These are phyloP conservation scores for Egretta garzetta DNA, from an alignment of 2,113 vertebrate genomes.

Conservation along the genomic window DNA sequence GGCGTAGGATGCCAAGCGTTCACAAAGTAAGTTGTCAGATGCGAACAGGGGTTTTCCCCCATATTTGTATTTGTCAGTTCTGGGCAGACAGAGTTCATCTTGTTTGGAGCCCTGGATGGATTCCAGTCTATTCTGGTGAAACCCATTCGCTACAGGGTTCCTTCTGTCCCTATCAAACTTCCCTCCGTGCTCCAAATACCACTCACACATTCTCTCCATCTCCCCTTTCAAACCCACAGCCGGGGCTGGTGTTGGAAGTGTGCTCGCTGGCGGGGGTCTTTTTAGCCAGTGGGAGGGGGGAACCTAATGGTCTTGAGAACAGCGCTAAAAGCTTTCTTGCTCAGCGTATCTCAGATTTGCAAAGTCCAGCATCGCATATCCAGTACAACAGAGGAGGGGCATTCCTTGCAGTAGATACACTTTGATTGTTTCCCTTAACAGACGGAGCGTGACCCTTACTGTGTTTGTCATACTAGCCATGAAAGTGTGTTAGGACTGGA, in stretches of 20 bases:
- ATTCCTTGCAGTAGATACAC: accelerated
- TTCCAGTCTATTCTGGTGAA: not conserved
- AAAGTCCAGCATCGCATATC: accelerated
- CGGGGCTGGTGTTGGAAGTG: not conserved
- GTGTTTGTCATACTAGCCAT: not conserved
- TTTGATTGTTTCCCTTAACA: not conserved
- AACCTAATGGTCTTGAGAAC: not conserved
- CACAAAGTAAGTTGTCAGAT: not conserved
- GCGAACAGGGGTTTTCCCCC: not conserved
- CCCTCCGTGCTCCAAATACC: not conserved
- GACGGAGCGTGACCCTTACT: not conserved
- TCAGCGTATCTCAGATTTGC: not conserved
- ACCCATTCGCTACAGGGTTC: not conserved
- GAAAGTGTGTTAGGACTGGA: not conserved
- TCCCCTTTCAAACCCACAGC: not conserved
- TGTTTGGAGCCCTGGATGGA: not conserved
- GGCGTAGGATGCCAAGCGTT: accelerated
- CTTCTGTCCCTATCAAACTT: not conserved
- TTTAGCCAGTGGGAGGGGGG: not conserved
- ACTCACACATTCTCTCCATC: accelerated
- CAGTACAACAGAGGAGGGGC: not conserved
- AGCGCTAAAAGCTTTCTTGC: not conserved
- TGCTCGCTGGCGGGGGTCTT: too few species aligned
- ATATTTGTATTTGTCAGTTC: not conserved
- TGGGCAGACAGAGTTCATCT: not conserved